phyloP scores from a whole-genome alignment of 2,888 invertebrate genomes.

The Branchellion lobata region DNA sequence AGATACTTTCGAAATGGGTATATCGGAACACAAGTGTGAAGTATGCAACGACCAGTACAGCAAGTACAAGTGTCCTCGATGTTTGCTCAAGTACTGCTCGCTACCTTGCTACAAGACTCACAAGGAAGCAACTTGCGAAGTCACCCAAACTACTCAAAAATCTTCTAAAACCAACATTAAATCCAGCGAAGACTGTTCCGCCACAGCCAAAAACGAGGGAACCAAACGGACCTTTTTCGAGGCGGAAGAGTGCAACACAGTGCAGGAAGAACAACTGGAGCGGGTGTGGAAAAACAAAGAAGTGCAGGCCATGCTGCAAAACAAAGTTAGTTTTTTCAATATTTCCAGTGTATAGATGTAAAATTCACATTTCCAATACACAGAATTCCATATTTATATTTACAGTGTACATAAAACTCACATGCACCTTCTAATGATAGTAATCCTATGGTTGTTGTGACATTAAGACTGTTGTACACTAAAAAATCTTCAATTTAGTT shows the following conservation, averaged over 20 bases:
- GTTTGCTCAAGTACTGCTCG: neutral
- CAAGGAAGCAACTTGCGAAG: neutral
- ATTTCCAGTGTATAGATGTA: no score
- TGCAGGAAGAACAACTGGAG: neutral
- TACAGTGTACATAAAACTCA: no score
- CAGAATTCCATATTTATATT: no score
- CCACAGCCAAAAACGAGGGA: no score
- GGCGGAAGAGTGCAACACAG: neutral
- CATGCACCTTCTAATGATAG: no score
- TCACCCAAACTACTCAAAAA: neutral
- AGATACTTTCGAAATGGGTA: no score
- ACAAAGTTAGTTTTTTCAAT: neutral
- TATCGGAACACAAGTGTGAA: constrained; percentile 4
- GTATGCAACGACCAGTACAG: constrained; percentile 1
- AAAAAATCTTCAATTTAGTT: no score
- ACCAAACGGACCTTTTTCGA: no score
- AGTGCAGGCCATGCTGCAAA: neutral
- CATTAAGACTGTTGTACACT: no score
- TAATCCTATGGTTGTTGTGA: no score
- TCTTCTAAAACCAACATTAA: neutral
- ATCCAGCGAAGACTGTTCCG: neutral
- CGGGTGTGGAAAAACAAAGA: neutral
- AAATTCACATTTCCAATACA: no score
- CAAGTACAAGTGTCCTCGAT: neutral
- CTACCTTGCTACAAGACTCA: neutral